Conservation (phyloP, 1,140 invertebrate genomes). For the Antheraea mylitta region DNA sequence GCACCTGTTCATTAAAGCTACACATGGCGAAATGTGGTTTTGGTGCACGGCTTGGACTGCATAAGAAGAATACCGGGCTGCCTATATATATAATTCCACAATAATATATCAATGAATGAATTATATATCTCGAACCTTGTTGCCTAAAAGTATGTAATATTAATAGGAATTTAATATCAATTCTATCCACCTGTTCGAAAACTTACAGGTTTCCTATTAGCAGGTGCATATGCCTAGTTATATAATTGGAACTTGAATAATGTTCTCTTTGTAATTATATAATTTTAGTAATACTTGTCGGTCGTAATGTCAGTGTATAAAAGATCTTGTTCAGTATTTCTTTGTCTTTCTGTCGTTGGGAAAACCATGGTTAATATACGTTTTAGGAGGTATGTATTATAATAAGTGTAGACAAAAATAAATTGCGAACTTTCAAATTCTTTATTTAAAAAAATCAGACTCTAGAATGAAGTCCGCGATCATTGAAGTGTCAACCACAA, state of each 20-base stretch:
- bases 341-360: too few relatives aligned
- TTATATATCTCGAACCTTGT: too few relatives aligned
- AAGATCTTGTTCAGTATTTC: background rate
- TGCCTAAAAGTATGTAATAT: too few relatives aligned
- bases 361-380: too few relatives aligned
- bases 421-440: too few relatives aligned
- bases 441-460: background rate
- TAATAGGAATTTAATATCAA: too few relatives aligned
- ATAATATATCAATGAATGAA: too few relatives aligned
- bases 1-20: conserved; percentile 64
- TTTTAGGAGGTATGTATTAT: too few relatives aligned
- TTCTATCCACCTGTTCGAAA: background rate
- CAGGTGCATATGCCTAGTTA: background rate
- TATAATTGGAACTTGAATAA: background rate
- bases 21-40: conserved; percentile 64
- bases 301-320: background rate
- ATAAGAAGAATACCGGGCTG: conserved; percentile 13
- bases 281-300: too few relatives aligned
- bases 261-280: background rate
- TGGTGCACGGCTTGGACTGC: conserved; percentile 36
- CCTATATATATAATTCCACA: too few relatives aligned
- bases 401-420: too few relatives aligned
- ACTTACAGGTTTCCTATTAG: background rate
- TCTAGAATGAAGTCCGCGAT: background rate
- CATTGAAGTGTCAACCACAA: background rate